These are phyloP conservation scores for Lasioglossum leucozonium DNA, from an alignment of 2,888 invertebrate genomes.

Conservation along the genomic window DNA sequence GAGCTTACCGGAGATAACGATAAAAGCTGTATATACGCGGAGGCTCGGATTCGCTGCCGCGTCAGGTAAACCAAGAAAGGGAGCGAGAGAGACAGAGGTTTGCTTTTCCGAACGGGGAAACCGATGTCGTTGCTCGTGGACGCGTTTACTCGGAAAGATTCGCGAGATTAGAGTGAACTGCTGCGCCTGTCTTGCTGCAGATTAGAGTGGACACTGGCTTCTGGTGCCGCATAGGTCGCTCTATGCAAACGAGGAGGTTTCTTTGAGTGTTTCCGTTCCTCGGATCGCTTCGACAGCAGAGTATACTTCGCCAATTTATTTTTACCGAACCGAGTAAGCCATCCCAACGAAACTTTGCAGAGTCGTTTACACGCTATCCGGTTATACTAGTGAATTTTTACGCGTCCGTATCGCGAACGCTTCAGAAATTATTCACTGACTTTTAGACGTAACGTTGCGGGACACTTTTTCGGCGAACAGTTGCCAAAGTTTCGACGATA, in stretches of 20 bases:
- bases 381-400: neutral
- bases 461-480: too few relatives aligned
- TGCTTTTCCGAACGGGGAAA: constrained; percentile 22
- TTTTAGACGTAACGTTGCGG: too few relatives aligned
- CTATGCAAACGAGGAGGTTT: neutral
- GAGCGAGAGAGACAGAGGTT: neutral
- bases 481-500: neutral
- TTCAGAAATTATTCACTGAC: neutral
- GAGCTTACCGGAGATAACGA: constrained; percentile 59
- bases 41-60: constrained; percentile 44
- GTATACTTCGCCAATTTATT: neutral
- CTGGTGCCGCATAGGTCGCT: neutral
- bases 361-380: neutral
- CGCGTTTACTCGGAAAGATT: constrained; percentile 5
- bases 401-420: neutral
- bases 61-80: constrained; percentile 50
- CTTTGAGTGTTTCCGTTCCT: neutral
- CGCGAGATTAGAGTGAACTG: neutral
- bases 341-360: neutral
- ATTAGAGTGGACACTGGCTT: neutral
- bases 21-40: constrained; percentile 23
- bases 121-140: neutral
- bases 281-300: neutral
- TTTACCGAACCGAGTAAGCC: neutral
- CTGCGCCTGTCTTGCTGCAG: neutral